Evolutionary conservation across 2,113 vertebrate species (phyloP).

Genomic region (Pterocles burchelli): DNA sequence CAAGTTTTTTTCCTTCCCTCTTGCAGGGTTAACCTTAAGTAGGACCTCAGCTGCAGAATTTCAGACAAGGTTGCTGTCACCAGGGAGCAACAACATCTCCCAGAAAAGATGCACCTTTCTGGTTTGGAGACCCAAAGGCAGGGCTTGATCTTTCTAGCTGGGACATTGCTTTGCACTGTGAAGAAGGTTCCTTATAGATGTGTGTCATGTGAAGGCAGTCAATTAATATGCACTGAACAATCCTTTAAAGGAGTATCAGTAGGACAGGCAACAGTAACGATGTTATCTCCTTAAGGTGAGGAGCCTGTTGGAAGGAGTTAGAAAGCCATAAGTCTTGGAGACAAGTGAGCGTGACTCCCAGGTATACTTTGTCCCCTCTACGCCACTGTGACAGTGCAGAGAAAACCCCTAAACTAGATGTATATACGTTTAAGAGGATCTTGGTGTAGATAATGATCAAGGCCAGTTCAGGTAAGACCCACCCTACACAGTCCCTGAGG

Average conservation of each 20-base stretch:
- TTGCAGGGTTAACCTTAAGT: neutral
- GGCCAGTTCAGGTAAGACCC: neutral
- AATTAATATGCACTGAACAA: neutral
- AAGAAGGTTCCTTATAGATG: neutral
- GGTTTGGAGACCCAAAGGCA: neutral
- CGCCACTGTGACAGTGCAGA: neutral
- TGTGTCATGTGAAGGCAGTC: neutral
- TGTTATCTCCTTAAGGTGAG: neutral
- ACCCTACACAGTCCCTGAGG: accelerated
- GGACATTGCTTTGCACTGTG: neutral
- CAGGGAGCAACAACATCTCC: neutral
- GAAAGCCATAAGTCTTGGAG: neutral
- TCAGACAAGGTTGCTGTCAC: neutral
- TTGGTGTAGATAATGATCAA: neutral
- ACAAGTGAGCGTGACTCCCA: neutral
- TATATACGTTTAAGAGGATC: neutral
- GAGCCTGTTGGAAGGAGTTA: neutral
- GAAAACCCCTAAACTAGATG: neutral
- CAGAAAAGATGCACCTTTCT: neutral
- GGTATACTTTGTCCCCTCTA: neutral
- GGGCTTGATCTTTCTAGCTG: neutral
- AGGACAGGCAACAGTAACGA: neutral
- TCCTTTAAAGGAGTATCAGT: neutral
- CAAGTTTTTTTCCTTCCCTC: neutral
- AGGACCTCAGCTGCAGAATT: neutral